phyloP scores from a whole-genome alignment of 1,140 invertebrate species.

The Antheraea mylitta region DNA sequence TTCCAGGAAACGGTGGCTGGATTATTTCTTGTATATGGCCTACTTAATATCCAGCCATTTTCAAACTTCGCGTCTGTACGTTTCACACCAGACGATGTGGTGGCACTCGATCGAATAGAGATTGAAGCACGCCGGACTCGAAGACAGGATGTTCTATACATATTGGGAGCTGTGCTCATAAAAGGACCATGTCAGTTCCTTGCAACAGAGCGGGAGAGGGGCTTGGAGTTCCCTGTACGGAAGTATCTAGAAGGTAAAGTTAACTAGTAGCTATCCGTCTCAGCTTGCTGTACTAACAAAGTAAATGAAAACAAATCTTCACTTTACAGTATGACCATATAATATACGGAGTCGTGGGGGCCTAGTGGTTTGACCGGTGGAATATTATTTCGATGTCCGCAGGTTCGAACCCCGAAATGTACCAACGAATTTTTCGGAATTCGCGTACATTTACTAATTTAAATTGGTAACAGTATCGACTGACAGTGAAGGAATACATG shows the following conservation, averaged over 20 bases:
- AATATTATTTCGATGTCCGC: no score
- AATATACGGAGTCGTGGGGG: no score
- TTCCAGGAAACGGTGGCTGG: conserved; percentile 51
- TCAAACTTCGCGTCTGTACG: conserved; percentile 41
- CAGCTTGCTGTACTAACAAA: no score
- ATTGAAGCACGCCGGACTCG: conserved; percentile 39
- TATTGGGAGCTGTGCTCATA: conserved; percentile 45
- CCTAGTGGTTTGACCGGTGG: no score
- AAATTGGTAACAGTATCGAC: no score
- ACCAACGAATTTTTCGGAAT: no score
- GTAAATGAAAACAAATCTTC: no score
- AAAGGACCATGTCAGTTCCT: conserved; percentile 45
- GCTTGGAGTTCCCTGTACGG: conserved; percentile 45
- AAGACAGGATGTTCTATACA: conserved; percentile 52
- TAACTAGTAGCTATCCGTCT: no score
- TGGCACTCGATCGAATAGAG: conserved; percentile 42
- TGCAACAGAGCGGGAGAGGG: conserved; percentile 42
- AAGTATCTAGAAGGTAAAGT: conserved; percentile 59
- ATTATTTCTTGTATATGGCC: conserved; percentile 52
- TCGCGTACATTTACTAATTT: no score
- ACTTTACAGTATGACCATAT: no score
- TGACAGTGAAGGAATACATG: no score
- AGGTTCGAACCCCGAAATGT: no score
- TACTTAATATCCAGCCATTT: conserved; percentile 54
- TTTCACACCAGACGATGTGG: conserved; percentile 44